Base-by-base conservation (phyloP, 1,140 invertebrate genomes). In the Wasmannia auropunctata region DNA sequence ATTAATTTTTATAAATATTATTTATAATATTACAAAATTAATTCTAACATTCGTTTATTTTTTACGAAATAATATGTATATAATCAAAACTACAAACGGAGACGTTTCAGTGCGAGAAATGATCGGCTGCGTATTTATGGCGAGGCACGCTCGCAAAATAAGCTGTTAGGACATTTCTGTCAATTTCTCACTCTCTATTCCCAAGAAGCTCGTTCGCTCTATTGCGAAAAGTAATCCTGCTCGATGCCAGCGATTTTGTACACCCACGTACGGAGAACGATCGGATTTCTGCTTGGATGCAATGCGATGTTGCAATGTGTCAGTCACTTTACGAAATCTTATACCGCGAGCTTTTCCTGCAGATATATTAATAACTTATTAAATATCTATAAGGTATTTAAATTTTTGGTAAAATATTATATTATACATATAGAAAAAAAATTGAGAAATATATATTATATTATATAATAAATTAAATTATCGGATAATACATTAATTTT, bases 41-140 rank as follows among this genome's bases (percentile, higher is more conserved):
- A 46, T 28, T 3, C 7, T 69, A 46, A 0, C 43, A 19, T 43
- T 28, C 49, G 5, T 0, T 46, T 43, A 25, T 25, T 25, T 69
- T 70, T 70, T 70, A 14, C n/a, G 46, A 77, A 86, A 88, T 76
- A 87, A 87, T n/a, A n/a, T 10, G 54, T 83, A 86, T 49, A 31
- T 69, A 69, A 69, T 22, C 0, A 31, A 37, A 19, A 4, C 3
- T 14, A 88, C 28, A 83, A 83, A 85, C 84, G 75, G 72, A 70
- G 62, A 56, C 70, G 65, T 88, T 89, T 89, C 63, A 40, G n/a
- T 31, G 22, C 74, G 76, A 88, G 2, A 70, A 86, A 88, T 31
- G 46, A 58, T 74, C 22, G 37, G 7, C 16, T 16, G 25, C 51
- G 28, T 74, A 88, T 89, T 87, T 81, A 88, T 86, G 63, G 37